phyloP scores from a whole-genome alignment of 2,113 vertebrate genomes.

The Pachypanchax playfairii region DNA sequence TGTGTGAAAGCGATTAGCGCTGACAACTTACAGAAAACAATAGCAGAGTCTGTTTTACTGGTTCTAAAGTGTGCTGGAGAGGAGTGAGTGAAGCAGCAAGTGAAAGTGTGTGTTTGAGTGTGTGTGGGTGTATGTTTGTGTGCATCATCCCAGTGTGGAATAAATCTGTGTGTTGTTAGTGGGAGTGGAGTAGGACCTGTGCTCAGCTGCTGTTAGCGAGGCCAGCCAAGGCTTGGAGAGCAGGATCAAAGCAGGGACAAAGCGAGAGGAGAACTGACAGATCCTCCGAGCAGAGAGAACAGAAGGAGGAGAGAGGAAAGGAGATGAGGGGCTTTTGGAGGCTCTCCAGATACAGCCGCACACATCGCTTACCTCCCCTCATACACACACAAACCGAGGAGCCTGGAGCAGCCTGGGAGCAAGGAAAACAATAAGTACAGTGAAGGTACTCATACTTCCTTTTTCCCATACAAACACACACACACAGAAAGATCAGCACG shows the following conservation, averaged over 20 bases:
- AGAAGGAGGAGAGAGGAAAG: conserved; percentile 66
- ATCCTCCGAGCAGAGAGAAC: conserved; percentile 76
- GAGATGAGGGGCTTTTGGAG: conserved; percentile 69
- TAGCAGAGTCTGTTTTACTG: conserved; percentile 53
- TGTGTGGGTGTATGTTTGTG: conserved; percentile 19
- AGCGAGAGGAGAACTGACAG: conserved; percentile 76
- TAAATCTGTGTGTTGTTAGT: conserved; percentile 72
- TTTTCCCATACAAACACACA: conserved; percentile 32
- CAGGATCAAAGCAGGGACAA: conserved; percentile 77
- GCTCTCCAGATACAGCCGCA: conserved; percentile 74
- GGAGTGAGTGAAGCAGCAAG: conserved; percentile 28
- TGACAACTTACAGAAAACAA: conserved; percentile 58
- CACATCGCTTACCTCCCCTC: conserved; percentile 67
- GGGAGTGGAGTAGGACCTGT: conserved; percentile 75
- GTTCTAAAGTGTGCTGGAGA: conserved; percentile 53
- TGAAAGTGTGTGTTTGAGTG: conserved; percentile 25
- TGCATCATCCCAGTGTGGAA: conserved; percentile 52
- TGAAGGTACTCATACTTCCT: conserved; percentile 59
- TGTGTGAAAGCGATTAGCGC: conserved; percentile 51
- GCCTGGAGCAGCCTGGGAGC: conserved; percentile 72
- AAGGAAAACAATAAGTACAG: conserved; percentile 76
- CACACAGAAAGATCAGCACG: conserved; percentile 62
- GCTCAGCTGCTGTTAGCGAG: conserved; percentile 75
- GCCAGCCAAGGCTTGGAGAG: conserved; percentile 73
- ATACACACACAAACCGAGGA: conserved; percentile 52